Evolutionary conservation across 2,797 vertebrate genomes (phyloP).

Genomic region (Muscicapa striata): DNA sequence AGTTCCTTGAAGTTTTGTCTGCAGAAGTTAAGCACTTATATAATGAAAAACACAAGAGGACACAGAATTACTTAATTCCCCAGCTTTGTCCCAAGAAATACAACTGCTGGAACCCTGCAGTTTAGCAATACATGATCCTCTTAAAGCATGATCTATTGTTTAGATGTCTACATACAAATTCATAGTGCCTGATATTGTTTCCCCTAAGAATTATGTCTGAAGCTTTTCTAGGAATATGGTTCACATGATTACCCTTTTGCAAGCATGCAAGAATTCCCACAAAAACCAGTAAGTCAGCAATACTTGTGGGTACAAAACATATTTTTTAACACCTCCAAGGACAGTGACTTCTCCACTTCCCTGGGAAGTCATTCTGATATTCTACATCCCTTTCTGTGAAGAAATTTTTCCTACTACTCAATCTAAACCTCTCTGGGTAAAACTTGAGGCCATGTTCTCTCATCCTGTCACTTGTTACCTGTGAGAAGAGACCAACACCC

Average conservation of each 20-base stretch:
- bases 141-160: neutral
- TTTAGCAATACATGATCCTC: neutral
- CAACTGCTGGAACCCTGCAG: conserved; percentile 15
- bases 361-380: neutral
- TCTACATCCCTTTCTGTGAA: neutral
- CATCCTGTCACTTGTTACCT: neutral
- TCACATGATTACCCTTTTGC: neutral
- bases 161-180: neutral
- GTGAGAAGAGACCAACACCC: neutral
- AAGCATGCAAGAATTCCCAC: neutral
- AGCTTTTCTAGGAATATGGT: neutral
- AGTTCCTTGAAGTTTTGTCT: neutral
- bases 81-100: conserved; percentile 1
- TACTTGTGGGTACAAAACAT: neutral
- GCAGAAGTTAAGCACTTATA: neutral
- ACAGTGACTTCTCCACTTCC: neutral
- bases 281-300: neutral
- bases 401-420: neutral
- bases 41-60: neutral
- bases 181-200: neutral
- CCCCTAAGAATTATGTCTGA: neutral
- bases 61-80: neutral
- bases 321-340: neutral
- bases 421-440: neutral
- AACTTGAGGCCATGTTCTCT: neutral